Evolutionary conservation across 2,113 vertebrate species (phyloP), one percentile per base, ranked within the genome.

Genomic region (Craseonycteris thonglongyai): DNA sequence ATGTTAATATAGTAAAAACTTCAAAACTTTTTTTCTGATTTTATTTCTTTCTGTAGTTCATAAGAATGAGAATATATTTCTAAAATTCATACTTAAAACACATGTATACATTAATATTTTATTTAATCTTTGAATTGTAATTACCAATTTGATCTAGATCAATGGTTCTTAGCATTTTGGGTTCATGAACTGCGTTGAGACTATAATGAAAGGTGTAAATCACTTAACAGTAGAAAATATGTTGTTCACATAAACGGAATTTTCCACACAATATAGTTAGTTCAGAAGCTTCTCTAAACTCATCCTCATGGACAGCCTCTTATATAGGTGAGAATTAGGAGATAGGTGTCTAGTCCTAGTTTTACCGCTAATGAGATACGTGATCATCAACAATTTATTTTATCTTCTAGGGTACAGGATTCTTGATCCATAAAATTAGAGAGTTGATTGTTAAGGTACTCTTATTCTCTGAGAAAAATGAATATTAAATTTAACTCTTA

Each of bases 1-100:
- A 97, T 88, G 93, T 82, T 97, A 94, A 92, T 78, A 81, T 11
- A 68, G 54, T 97, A 61, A 93, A 90, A 65, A 95, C 94, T 91
- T 97, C 83, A 93, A 85, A 33, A 1, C 47, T 89, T 96, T 95
- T 91, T 90, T 40, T 35, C 28, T 15, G 72, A 65, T 96, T 96
- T 95, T 79, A 84, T 92, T 95, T 79, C 59, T 89, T 22, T 93
- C 26, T 61, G 4, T 82, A 92, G 47, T 72, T 93, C 76, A 91
- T 94, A 96, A 96, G 69, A 94, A 96, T 90, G 97, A 96, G 2
- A 94, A 88, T 45, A 78, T 21, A 35, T 85, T 96, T 91, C 18
- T 49, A 90, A 91, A 45, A 51, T 26, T 79, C 18, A 80, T 51
- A 49, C 91, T 90, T 86, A 95, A 96, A 87, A 47, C 80, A 84